Base-by-base conservation (phyloP, 2,888 invertebrate species). In the Pammene aurita region DNA sequence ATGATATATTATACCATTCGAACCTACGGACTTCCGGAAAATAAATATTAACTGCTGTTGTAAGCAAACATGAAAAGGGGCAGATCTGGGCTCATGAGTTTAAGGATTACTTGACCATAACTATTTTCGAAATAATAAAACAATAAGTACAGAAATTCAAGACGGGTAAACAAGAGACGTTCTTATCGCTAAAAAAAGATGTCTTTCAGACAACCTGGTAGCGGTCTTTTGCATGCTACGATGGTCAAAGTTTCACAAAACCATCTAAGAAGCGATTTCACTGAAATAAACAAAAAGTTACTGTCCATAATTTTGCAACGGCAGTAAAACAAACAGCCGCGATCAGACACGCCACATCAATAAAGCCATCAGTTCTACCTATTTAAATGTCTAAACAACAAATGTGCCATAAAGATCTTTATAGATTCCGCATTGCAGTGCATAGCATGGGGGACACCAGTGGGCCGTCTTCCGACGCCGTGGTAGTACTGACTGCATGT, bases 381-480 rank as follows among this genome's bases (percentile, higher is more conserved):
- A 11, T 42, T 42, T 13, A 58, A 50, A 67, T 63, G 57, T 56
- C 42, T 50, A 56, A 63, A 68, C 54, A 55, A 64, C 52, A 64
- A 61, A 60, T 65, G 58, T 54, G 54, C 54, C 60, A 69, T 69
- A 54, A 60, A 69, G 54, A 16, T 35, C 16, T 69, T 58, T 64
- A 69, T 69, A 61, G 64, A 64, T 65, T 65, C 69, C 69, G 69
- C 69, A 69, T 60, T 69, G 69, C 69, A 69, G 69, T 64, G 56
- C 58, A 66, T 10, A 7, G 61, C 63, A 63, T 48, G 54, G 69
- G 52, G 60, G 69, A 60, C 69, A 69, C 69, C 69, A 69, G 44
- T 65, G 57, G 63, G 63, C 63, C 35, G 68, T 68, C 68, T 60
- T 65, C 65, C 54, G 54, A 34, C 64, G 65, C 44, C 56, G 52